These are phyloP conservation scores for Tenthredo scrophulariae DNA, from an alignment of 2,888 invertebrate species.

Conservation along the genomic window DNA sequence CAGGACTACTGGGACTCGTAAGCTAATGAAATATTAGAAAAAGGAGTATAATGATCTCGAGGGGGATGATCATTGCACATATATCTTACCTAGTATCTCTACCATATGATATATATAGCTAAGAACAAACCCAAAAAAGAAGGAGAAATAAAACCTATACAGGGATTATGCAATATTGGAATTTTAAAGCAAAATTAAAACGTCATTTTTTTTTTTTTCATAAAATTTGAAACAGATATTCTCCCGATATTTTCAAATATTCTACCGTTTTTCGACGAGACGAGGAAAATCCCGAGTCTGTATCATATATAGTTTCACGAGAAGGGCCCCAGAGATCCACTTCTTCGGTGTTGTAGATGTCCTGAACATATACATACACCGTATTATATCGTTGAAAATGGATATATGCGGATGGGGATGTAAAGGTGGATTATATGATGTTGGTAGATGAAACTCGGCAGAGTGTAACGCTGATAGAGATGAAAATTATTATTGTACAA, in stretches of 20 bases:
- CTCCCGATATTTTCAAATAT: not conserved
- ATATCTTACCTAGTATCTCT: no score
- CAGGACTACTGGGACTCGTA: not conserved
- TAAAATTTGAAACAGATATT: not conserved
- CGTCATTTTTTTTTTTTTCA: not conserved
- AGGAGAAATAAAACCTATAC: not conserved
- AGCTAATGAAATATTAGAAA: not conserved
- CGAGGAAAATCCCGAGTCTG: not conserved
- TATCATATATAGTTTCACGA: not conserved
- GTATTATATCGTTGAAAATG: not conserved
- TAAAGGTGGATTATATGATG: not conserved
- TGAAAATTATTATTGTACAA: constrained; percentile 13
- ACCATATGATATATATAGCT: no score
- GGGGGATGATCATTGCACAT: not conserved
- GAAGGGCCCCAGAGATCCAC: constrained; percentile 12
- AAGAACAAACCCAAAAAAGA: no score
- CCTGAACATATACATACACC: not conserved
- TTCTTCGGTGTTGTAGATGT: constrained; percentile 14
- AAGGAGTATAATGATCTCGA: not conserved
- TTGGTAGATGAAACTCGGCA: not conserved
- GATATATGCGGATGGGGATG: not conserved
- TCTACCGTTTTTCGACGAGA: not conserved
- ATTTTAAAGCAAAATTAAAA: not conserved
- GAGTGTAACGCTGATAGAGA: constrained; percentile 17
- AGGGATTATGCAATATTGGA: no score